phyloP scores from a whole-genome alignment of 2,888 invertebrate genomes.

The Operophtera brumata region DNA sequence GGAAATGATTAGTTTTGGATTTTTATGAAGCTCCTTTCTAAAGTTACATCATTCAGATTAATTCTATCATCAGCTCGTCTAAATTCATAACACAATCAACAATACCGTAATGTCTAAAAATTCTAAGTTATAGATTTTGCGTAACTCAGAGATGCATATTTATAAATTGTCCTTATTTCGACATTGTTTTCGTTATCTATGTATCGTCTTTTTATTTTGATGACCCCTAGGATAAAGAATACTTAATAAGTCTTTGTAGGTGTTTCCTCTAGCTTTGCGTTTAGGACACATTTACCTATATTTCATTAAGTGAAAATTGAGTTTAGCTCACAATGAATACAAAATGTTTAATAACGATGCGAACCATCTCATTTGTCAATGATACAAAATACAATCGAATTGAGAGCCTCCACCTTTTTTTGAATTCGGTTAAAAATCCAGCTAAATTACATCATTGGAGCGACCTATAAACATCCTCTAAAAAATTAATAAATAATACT shows the following conservation, averaged over 20 bases:
- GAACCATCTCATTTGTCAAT: no score
- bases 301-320: no score
- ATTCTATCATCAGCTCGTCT: conserved; percentile 3
- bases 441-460: conserved; percentile 6
- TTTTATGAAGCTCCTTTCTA: conserved; percentile 41
- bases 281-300: no score
- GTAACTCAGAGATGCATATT: not conserved
- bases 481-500: no score
- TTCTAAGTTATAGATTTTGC: conserved; percentile 4
- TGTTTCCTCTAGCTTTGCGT: no score
- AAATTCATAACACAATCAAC: conserved; percentile 2
- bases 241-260: no score
- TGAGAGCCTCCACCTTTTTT: no score
- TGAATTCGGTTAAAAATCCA: no score
- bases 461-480: conserved; percentile 9
- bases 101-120: not conserved
- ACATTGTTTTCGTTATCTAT: not conserved
- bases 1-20: conserved; percentile 41
- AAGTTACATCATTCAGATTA: conserved; percentile 25
- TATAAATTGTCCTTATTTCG: not conserved
- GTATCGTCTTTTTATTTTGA: not conserved
- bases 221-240: not conserved
- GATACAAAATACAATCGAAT: no score
- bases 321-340: no score
- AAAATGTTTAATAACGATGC: no score